Evolutionary conservation across 1,140 invertebrate species (phyloP), one percentile per base, ranked within the genome.

Genomic region (Lepidurus couesii): DNA sequence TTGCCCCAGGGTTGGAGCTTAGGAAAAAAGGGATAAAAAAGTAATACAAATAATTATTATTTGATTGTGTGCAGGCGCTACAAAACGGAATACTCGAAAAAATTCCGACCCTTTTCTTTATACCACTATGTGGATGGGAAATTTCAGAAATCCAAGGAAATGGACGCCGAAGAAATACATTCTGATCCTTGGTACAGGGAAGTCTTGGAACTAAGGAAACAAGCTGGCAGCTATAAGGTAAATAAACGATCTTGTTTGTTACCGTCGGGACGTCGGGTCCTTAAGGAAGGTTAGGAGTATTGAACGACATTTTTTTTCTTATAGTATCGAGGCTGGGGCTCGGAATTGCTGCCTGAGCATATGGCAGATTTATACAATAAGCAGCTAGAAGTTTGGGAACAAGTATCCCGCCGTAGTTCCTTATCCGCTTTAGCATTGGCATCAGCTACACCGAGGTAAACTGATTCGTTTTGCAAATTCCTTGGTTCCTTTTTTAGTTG

Each of bases 151-250:
- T 73, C 83, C 83, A 77, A 83, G 84, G 78, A 85, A 84, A 83
- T 80, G 83, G 81, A 80, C 83, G 79, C 84, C 83, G 53, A 83
- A 85, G 83, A 88, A 16, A 47, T 78, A 3, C 44, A 44, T 43
- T 78, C 78, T 79, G 87, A 89, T 77, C 89, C 91, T 81, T 94
- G 92, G 92, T 93, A 92, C 86, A 89, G 89, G 81, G 92, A 94
- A 85, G 92, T 95, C 82, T 89, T 94, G 83, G 94, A 95, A 86
- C 88, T 95, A 80, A 90, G 94, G 82, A 94, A 94, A 85, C 93
- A 95, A 85, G 94, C 94, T 84, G 93, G 92, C 82, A 93, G 95
- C 86, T 96, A 96, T 86, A 95, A 95, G 90, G 93, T 94, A 81
- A 80, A 82, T 74, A 16, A 16, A n/a, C 34, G 34, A 3, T 34